Base-by-base conservation (phyloP, 2,113 vertebrate genomes). In the Puntigrus tetrazona region DNA sequence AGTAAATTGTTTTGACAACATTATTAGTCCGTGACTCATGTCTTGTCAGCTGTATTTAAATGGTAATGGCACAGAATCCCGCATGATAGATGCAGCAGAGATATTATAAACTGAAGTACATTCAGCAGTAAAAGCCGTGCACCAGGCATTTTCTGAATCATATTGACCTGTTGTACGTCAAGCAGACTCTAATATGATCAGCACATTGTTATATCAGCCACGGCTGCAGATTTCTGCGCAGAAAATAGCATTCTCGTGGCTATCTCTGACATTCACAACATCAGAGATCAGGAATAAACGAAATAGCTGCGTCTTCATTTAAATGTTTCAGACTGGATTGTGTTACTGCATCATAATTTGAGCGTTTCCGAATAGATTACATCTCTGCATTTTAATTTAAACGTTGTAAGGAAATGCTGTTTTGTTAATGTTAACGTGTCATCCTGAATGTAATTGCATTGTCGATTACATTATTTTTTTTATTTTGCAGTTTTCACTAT, bases 1-100 rank as follows among this genome's bases (percentile, higher is more conserved):
- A 74, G 47, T 78, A 38, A 41, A 78, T 78, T 61, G 76, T 61
- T 78, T n/a, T 63, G 77, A 43, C 77, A 79, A 63, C n/a, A 41
- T 61, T 38, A 61, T 61, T 78, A 59, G 36, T 78, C 34, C 31
- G 20, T 61, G 55, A 79, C 77, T 61, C n/a, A 43, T 18, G 14
- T 18, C 36, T 27, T 79, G 5, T 63, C 55, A 45, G 57, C n/a
- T 29, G 5, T 22, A 78, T 57, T 78, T 36, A 43, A 63, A 41
- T 25, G 7, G 16, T 43, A 43, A 43, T 43, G 36, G 10, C 77
- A 61, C 34, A 41, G 34, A 79, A 57, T 78, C 52, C 22, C 59
- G 50, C 20, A 59, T 78, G 34, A 78, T 78, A 55, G 27, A 77
- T 55, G 74, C 18, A 77, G 3, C 34, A 78, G n/a, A 36, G 14